A percentile compares a stretch with the other conserved stretches of the same genome.
These are phyloP conservation scores for Podarcis lilfordi DNA, from an alignment of 2,797 vertebrate genomes.

Conservation along the genomic window DNA sequence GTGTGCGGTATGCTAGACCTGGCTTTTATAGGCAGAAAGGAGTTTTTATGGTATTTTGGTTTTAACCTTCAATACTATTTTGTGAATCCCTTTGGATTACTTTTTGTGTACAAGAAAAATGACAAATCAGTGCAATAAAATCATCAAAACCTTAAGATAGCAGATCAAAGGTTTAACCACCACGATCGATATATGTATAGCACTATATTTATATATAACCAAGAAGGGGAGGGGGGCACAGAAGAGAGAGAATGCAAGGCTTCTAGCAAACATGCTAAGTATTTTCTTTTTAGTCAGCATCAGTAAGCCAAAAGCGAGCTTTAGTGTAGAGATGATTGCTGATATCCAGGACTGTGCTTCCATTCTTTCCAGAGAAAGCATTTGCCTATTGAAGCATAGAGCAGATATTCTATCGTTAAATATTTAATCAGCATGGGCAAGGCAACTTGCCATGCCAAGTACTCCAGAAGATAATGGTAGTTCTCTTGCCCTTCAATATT, in stretches of 20 bases:
- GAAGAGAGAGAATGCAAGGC: not conserved
- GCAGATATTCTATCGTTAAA: not conserved
- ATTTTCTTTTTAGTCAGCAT: not conserved
- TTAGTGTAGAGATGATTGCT: constrained; percentile 1
- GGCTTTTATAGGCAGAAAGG: too few species aligned
- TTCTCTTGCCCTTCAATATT: not conserved
- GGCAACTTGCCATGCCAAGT: not conserved
- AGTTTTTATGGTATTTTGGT: too few species aligned
- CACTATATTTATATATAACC: too few species aligned
- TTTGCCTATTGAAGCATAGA: not conserved
- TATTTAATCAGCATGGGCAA: constrained; percentile 17
- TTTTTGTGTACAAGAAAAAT: too few species aligned
- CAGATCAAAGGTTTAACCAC: not conserved
- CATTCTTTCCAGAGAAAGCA: not conserved
- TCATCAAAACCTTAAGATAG: too few species aligned
- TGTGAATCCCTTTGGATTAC: too few species aligned
- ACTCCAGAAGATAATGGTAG: not conserved
- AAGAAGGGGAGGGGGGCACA: not conserved
- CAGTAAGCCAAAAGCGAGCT: not conserved
- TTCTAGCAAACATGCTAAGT: constrained; percentile 1
- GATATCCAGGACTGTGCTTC: not conserved
- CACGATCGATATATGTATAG: too few species aligned
- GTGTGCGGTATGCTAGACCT: too few species aligned
- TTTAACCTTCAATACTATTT: too few species aligned
- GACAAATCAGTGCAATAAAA: too few species aligned